Evolutionary conservation across 2,888 invertebrate genomes (phyloP).

Genomic region (Microplitis manilae): DNA sequence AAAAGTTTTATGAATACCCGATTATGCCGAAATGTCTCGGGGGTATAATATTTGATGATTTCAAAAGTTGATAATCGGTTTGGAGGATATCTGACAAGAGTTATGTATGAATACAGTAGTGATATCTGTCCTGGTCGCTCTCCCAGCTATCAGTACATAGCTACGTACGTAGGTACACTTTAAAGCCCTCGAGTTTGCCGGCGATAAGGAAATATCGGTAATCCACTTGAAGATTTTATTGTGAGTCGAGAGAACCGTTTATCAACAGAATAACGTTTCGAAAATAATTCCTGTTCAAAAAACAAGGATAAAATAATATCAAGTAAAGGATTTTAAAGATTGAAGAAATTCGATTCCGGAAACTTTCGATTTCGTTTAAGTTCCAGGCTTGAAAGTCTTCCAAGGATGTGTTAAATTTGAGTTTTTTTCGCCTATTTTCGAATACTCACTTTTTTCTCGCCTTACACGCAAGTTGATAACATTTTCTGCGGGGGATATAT

Average conservation of each 20-base stretch:
- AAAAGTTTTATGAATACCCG: background rate
- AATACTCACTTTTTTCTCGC: conserved; percentile 38
- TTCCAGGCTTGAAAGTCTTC: too few species aligned
- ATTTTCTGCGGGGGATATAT: background rate
- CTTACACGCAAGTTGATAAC: conserved; percentile 43
- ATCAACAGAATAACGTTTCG: conserved; percentile 58
- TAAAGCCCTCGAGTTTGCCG: conserved; percentile 49
- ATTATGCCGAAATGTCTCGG: background rate
- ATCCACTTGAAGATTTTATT: conserved; percentile 48
- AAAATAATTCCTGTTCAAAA: background rate
- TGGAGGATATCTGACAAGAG: background rate
- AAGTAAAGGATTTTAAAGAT: too few species aligned
- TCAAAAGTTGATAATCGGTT: background rate
- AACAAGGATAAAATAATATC: background rate
- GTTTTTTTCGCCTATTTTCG: too few species aligned
- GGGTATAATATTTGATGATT: background rate
- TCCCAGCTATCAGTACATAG: background rate
- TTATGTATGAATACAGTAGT: conserved; percentile 1
- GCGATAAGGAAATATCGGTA: conserved; percentile 53
- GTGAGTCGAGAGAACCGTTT: conserved; percentile 56
- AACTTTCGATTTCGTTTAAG: too few species aligned
- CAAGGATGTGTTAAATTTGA: too few species aligned
- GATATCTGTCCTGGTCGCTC: background rate
- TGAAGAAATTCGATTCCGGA: too few species aligned
- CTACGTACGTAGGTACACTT: conserved; percentile 43